phyloP scores from a whole-genome alignment of 1,140 invertebrate species.

The Pseudobourletiella spinata region DNA sequence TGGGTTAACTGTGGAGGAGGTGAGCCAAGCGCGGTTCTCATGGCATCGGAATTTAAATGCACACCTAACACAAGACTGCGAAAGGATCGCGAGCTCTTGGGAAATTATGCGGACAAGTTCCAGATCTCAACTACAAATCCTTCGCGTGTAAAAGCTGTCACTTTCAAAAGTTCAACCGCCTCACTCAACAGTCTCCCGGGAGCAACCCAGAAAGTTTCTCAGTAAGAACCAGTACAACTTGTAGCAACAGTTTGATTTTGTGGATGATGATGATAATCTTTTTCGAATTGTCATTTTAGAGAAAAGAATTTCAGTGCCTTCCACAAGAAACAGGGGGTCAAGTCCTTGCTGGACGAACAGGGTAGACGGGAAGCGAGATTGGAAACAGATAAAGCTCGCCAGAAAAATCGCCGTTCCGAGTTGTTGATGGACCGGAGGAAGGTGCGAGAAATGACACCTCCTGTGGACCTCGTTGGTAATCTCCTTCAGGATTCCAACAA shows the following conservation, averaged over 20 bases:
- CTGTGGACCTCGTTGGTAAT: neutral
- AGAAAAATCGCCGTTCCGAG: constrained; percentile 9
- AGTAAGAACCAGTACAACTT: too few species aligned
- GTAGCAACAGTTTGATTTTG: neutral
- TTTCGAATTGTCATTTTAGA: neutral
- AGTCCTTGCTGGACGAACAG: neutral
- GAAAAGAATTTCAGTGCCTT: constrained; percentile 11
- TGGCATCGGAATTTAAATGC: neutral
- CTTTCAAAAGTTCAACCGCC: neutral
- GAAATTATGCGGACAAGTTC: neutral
- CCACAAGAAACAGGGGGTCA: constrained; percentile 18
- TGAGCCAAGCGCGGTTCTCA: too few species aligned
- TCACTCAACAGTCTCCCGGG: neutral
- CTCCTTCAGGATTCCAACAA: neutral
- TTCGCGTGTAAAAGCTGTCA: neutral
- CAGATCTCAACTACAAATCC: neutral
- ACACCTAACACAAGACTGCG: neutral
- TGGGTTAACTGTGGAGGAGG: too few species aligned
- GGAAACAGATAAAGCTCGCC: neutral
- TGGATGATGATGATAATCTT: neutral
- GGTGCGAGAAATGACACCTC: neutral
- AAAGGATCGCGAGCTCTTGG: neutral
- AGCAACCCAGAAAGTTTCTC: neutral
- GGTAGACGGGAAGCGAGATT: neutral
- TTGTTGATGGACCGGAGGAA: constrained; percentile 6